Conservation (phyloP, 2,113 vertebrate genomes). For the Brachionichthys hirsutus region DNA sequence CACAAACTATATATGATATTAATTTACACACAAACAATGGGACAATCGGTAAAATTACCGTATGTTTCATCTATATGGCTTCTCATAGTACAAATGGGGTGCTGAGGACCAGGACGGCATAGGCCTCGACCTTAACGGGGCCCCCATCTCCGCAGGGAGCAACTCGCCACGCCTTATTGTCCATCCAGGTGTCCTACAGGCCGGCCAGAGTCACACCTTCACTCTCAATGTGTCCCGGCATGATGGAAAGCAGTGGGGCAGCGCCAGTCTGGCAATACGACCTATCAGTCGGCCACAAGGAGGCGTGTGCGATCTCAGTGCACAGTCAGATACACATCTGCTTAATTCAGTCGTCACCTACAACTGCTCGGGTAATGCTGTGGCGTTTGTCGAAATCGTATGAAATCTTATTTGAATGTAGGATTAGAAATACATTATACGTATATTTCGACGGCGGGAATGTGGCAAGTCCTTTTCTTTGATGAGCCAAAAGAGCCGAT, state of each 20-base stretch:
- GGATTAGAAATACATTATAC: background rate
- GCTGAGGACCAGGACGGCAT: constrained; percentile 59
- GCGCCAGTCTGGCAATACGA: constrained; percentile 57
- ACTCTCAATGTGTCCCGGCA: constrained; percentile 68
- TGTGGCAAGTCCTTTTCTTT: background rate
- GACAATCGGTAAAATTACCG: background rate
- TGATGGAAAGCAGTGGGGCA: constrained; percentile 61
- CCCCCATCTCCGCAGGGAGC: constrained; percentile 60
- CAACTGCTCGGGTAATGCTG: constrained; percentile 75
- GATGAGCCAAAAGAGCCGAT: background rate
- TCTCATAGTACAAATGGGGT: constrained; percentile 76
- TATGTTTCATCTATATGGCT: background rate
- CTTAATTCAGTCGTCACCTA: constrained; percentile 74
- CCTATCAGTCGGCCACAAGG: constrained; percentile 66
- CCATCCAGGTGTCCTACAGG: constrained; percentile 59
- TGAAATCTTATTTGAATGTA: background rate
- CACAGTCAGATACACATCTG: constrained; percentile 59
- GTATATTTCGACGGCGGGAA: background rate
- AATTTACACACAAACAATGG: background rate
- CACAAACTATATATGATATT: background rate
- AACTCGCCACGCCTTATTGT: constrained; percentile 66
- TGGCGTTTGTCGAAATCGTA: rapidly evolving
- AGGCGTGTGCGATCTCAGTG: constrained; percentile 72
- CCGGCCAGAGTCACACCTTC: constrained; percentile 73
- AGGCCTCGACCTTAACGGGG: constrained; percentile 62